Conservation (phyloP, 2,113 vertebrate genomes). For the Lampris megalopsis region DNA sequence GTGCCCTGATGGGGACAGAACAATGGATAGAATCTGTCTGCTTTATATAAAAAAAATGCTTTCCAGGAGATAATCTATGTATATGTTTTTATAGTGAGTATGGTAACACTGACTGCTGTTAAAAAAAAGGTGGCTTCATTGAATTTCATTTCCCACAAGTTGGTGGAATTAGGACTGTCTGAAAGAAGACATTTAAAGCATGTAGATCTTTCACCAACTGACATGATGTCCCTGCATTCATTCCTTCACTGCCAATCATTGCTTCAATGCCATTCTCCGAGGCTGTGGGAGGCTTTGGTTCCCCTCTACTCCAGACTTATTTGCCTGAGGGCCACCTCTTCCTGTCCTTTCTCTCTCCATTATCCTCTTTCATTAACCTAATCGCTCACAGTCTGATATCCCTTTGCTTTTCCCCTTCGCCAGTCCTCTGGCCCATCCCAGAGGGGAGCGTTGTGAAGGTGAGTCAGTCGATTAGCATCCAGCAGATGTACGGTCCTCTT, state of each 20-base stretch:
- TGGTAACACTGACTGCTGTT: conserved; percentile 54
- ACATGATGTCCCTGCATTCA: conserved; percentile 61
- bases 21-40: too few relatives aligned
- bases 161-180: conserved; percentile 47
- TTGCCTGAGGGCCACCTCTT: conserved; percentile 71
- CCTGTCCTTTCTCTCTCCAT: conserved; percentile 63
- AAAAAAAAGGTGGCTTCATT: conserved; percentile 55
- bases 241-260: conserved; percentile 69
- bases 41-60: too few relatives aligned
- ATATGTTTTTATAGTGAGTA: conserved; percentile 24
- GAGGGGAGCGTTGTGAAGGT: conserved; percentile 71
- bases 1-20: too few relatives aligned
- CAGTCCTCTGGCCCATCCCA: conserved; percentile 67
- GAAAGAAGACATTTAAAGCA: conserved; percentile 63
- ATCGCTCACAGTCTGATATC: conserved; percentile 76
- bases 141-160: conserved; percentile 46
- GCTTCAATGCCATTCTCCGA: conserved; percentile 36
- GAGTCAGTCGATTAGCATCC: conserved; percentile 75
- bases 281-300: conserved; percentile 64
- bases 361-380: conserved; percentile 77
- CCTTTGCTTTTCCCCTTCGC: conserved; percentile 51
- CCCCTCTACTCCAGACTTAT: conserved; percentile 71
- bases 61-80: too few relatives aligned
- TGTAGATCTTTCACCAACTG: conserved; percentile 57
- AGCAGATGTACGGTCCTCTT: conserved; percentile 75